phyloP scores from a whole-genome alignment of 53 echinoderm and acorn worm species.

The Hippasteria phrygiana region DNA sequence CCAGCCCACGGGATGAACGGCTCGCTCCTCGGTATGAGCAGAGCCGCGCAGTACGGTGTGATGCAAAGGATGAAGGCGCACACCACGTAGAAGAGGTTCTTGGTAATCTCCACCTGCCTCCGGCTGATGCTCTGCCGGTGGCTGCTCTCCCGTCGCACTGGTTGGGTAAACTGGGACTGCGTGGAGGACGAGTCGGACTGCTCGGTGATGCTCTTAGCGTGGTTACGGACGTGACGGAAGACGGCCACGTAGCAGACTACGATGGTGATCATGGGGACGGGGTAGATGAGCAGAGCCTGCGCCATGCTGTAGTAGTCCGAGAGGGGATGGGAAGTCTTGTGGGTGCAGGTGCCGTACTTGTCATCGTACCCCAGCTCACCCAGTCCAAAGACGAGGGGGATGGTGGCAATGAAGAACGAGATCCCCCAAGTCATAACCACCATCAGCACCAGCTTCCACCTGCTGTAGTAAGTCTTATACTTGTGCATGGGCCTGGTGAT shows the following conservation, averaged over 20 bases:
- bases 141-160: constrained; percentile 78
- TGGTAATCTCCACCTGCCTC: constrained; percentile 89
- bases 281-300: constrained; percentile 88
- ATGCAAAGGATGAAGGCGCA: constrained; percentile 89
- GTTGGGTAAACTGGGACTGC: constrained; percentile 73
- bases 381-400: constrained; percentile 85
- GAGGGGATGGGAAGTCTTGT: constrained; percentile 87
- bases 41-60: constrained; percentile 90
- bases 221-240: constrained; percentile 64
- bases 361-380: constrained; percentile 90
- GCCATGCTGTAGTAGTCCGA: constrained; percentile 93
- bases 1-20: constrained; percentile 95
- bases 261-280: constrained; percentile 82
- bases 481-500: constrained; percentile 80
- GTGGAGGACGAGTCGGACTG: constrained; percentile 82
- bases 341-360: constrained; percentile 90
- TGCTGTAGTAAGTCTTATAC: constrained; percentile 76
- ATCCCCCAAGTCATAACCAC: constrained; percentile 82
- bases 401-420: constrained; percentile 79
- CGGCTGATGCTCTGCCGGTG: constrained; percentile 73
- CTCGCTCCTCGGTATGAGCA: constrained; percentile 88
- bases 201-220: constrained; percentile 86
- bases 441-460: constrained; percentile 71
- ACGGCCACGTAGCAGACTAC: constrained; percentile 78
- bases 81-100: constrained; percentile 97